These are phyloP conservation scores for Exocentrus adspersus DNA, from an alignment of 2,888 invertebrate genomes.

Conservation along the genomic window DNA sequence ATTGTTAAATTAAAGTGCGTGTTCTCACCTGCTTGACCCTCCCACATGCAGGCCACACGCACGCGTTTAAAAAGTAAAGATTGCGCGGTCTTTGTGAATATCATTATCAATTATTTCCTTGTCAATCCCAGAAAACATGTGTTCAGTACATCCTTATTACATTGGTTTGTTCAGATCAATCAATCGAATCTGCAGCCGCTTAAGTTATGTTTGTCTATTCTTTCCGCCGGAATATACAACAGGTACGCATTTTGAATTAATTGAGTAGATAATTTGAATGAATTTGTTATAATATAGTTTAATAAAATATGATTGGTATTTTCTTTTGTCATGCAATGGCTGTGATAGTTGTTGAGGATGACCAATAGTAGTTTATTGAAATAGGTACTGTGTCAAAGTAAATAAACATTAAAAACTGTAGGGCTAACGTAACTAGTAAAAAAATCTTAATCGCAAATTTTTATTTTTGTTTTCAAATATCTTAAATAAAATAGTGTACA, in stretches of 20 bases:
- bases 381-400: too few relatives aligned
- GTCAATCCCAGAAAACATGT: conserved; percentile 24
- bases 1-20: conserved; percentile 45
- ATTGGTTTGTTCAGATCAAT: conserved; percentile 10
- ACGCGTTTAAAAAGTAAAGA: conserved; percentile 19
- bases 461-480: too few relatives aligned
- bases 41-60: conserved; percentile 25
- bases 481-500: too few relatives aligned
- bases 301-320: too few relatives aligned
- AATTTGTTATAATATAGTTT: too few relatives aligned
- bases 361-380: too few relatives aligned
- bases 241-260: background rate
- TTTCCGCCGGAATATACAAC: background rate
- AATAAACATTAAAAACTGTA: too few relatives aligned
- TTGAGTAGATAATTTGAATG: too few relatives aligned
- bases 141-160: conserved; percentile 13
- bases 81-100: background rate
- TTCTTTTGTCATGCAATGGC: too few relatives aligned
- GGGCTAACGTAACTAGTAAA: too few relatives aligned
- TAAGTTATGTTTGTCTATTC: background rate
- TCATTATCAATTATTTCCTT: conserved; percentile 8
- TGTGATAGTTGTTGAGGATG: too few relatives aligned
- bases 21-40: conserved; percentile 46
- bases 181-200: background rate
- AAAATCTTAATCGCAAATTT: too few relatives aligned